Evolutionary conservation across 1,140 invertebrate genomes (phyloP).

Genomic region (Pseudoatta argentina): DNA sequence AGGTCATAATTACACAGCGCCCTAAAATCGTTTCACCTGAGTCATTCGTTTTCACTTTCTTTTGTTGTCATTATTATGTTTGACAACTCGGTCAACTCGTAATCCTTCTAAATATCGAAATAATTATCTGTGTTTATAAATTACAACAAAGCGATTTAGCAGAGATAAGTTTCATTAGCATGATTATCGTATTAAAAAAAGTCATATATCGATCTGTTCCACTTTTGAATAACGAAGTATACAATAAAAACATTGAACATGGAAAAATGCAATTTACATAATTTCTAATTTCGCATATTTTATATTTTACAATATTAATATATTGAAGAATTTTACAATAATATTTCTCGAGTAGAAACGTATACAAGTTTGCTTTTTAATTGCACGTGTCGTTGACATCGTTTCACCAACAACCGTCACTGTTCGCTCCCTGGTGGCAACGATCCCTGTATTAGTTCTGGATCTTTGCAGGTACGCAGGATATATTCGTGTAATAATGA

Average conservation of each 20-base stretch:
- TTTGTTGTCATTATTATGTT: constrained; percentile 63
- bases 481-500: constrained; percentile 21
- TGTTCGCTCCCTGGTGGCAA: constrained; percentile 26
- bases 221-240: background rate
- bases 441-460: background rate
- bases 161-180: background rate
- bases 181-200: background rate
- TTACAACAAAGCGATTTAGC: background rate
- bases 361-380: constrained; percentile 30
- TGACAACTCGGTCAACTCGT: constrained; percentile 9
- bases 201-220: background rate
- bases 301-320: background rate
- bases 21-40: constrained; percentile 75
- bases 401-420: constrained; percentile 55
- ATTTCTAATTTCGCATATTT: background rate
- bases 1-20: constrained; percentile 80
- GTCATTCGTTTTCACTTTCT: constrained; percentile 75
- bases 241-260: background rate
- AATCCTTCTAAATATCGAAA: constrained; percentile 42
- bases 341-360: background rate
- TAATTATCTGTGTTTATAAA: constrained; percentile 3
- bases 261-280: background rate
- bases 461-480: background rate
- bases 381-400: constrained; percentile 53
- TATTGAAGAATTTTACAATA: constrained; percentile 2